A percentile compares a stretch with the other conserved stretches of the same genome.
Evolutionary conservation across 2,888 invertebrate species (phyloP).

Genomic region (Erebia palarica): DNA sequence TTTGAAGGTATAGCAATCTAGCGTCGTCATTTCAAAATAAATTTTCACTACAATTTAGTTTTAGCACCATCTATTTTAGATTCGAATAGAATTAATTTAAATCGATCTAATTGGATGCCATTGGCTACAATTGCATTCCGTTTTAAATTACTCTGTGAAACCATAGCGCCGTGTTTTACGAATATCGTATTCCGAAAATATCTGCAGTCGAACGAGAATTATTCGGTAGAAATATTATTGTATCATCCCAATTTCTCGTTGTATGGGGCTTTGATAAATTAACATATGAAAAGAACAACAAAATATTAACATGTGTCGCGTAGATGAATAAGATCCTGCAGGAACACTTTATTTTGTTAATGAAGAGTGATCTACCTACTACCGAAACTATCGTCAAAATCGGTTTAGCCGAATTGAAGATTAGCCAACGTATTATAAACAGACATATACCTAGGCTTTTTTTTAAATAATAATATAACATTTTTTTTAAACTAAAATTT

Average conservation of each 20-base stretch:
- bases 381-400: too few relatives aligned
- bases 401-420: too few relatives aligned
- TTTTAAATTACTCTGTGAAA: conserved; percentile 37
- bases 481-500: too few relatives aligned
- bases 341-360: too few relatives aligned
- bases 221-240: conserved; percentile 2
- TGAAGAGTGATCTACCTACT: too few relatives aligned
- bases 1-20: not conserved
- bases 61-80: conserved; percentile 28
- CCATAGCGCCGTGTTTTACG: conserved; percentile 31
- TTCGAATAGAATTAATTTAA: conserved; percentile 36
- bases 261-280: not conserved
- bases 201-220: conserved; percentile 16
- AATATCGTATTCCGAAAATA: conserved; percentile 33
- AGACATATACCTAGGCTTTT: too few relatives aligned
- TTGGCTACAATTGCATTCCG: conserved; percentile 30
- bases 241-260: not conserved
- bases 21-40: conserved; percentile 8
- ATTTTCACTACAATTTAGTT: conserved; percentile 20
- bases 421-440: too few relatives aligned
- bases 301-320: too few relatives aligned
- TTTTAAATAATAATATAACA: too few relatives aligned
- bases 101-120: conserved; percentile 36
- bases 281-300: too few relatives aligned
- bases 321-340: not conserved